These are phyloP conservation scores for Daboia siamensis DNA, from an alignment of 2,113 vertebrate genomes.

Conservation along the genomic window DNA sequence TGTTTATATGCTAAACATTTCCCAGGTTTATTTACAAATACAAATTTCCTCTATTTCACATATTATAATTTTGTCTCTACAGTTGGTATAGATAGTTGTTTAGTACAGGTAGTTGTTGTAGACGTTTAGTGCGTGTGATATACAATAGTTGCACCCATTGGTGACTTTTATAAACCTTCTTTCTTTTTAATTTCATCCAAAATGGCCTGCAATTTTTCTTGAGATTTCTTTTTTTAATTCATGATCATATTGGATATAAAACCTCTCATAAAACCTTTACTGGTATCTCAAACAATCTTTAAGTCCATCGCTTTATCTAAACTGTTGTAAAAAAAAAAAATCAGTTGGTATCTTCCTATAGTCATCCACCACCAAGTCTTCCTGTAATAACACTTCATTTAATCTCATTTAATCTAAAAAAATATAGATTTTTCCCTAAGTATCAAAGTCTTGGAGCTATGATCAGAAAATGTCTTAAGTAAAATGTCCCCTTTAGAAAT, in stretches of 20 bases:
- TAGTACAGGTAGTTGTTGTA: too few relatives aligned
- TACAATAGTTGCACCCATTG: background rate
- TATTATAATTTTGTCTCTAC: background rate
- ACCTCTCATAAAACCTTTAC: background rate
- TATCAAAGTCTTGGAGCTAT: background rate
- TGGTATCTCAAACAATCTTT: background rate
- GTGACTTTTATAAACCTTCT: background rate
- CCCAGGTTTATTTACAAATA: background rate
- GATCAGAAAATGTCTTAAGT: background rate
- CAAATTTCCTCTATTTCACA: background rate
- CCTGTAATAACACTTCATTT: background rate
- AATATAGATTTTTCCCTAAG: background rate
- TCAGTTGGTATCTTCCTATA: background rate
- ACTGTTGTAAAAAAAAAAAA: background rate
- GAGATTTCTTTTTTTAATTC: background rate
- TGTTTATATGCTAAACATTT: background rate
- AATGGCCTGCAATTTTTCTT: background rate
- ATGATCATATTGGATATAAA: background rate
- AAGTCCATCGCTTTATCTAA: background rate
- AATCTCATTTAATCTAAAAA: background rate
- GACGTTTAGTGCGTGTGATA: background rate
- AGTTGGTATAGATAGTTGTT: background rate
- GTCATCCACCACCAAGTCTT: background rate
- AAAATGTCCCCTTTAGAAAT: background rate
- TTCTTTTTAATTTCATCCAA: background rate